A percentile compares a stretch with the other conserved stretches of the same genome.
Conservation (phyloP, 2,113 vertebrate species). For the Charina bottae region DNA sequence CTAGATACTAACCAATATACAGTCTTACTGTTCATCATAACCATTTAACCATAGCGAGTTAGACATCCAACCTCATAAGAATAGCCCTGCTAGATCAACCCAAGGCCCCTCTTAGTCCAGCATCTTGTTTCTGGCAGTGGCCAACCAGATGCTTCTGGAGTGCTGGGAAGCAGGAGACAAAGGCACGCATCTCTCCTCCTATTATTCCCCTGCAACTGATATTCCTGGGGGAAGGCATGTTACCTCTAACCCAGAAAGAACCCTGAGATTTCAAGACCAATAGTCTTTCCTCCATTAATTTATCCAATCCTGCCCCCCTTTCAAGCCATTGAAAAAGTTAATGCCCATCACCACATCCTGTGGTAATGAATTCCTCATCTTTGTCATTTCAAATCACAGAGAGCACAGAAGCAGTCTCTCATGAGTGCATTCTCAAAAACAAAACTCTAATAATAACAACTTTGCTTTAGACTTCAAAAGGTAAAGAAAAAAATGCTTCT, state of each 20-base stretch:
- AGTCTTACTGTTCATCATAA: not conserved
- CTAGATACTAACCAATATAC: not conserved
- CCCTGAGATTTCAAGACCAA: not conserved
- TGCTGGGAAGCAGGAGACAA: not conserved
- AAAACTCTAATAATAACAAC: conserved; percentile 16
- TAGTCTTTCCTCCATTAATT: not conserved
- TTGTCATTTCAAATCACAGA: conserved; percentile 21
- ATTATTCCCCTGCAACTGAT: not conserved
- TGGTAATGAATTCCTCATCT: not conserved
- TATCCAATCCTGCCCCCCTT: not conserved
- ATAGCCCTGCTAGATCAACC: not conserved
- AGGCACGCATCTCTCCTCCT: not conserved
- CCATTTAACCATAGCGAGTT: not conserved
- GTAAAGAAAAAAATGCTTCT: conserved; percentile 48
- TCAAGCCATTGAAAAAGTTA: not conserved
- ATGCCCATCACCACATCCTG: not conserved
- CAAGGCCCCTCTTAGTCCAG: not conserved
- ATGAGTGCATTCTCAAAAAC: conserved; percentile 34
- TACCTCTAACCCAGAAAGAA: not conserved
- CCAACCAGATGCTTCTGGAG: not conserved
- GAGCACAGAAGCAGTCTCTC: conserved; percentile 27
- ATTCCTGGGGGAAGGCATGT: not conserved
- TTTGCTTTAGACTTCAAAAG: conserved; percentile 47
- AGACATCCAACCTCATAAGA: not conserved
- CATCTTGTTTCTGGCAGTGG: not conserved